A percentile compares a stretch with the other conserved stretches of the same genome.
These are phyloP conservation scores for Atrichornis clamosus DNA, from an alignment of 2,113 vertebrate species.

Conservation along the genomic window DNA sequence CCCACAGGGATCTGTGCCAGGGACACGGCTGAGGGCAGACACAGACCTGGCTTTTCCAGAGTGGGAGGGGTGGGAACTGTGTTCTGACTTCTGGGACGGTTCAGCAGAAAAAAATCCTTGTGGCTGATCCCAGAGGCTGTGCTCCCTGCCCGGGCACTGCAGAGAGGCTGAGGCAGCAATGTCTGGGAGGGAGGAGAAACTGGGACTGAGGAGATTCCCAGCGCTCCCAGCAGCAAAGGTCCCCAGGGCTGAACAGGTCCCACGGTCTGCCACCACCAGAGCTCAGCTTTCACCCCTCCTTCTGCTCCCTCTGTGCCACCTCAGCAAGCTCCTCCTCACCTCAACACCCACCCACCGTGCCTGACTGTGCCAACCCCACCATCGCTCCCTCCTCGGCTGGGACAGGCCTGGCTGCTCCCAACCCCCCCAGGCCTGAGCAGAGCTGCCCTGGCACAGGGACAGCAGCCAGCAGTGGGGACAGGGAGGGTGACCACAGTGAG, in stretches of 20 bases:
- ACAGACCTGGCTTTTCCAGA: background rate
- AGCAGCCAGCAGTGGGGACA: background rate
- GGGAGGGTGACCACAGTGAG: background rate
- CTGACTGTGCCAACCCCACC: background rate
- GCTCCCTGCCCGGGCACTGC: background rate
- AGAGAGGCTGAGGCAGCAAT: too few relatives aligned
- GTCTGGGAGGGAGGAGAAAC: background rate
- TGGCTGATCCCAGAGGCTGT: background rate
- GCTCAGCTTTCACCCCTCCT: too few relatives aligned
- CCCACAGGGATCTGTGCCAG: background rate
- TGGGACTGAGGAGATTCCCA: rapidly evolving
- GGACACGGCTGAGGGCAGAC: background rate
- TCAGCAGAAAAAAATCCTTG: background rate
- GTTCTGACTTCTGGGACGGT: background rate
- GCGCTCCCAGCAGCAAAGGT: background rate
- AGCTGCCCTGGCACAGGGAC: background rate
- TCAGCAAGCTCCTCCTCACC: background rate
- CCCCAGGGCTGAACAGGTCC: background rate
- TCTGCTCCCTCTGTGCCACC: background rate
- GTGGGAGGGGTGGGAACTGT: background rate
- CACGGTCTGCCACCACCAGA: background rate
- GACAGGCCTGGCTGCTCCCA: background rate
- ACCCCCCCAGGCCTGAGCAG: background rate
- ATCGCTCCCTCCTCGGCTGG: background rate
- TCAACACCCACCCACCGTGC: background rate